Evolutionary conservation across 2,113 vertebrate species (phyloP).

Genomic region (Shinisaurus crocodilurus): DNA sequence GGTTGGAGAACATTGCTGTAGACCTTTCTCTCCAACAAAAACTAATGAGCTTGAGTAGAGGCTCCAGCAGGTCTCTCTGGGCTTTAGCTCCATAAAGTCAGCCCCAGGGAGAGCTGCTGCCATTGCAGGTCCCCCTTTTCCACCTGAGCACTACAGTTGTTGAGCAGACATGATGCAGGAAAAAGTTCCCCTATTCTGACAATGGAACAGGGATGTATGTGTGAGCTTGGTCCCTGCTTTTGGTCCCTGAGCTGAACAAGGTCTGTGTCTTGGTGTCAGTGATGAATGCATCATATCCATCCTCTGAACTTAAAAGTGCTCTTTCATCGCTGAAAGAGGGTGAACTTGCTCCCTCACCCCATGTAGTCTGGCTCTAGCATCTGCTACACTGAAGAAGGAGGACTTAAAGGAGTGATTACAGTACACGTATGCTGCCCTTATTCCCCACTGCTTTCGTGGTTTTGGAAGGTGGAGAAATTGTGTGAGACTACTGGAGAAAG

Average conservation of each 20-base stretch:
- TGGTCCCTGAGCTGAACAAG: not conserved
- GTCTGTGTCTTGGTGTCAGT: not conserved
- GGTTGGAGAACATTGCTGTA: too few species aligned
- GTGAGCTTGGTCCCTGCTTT: not conserved
- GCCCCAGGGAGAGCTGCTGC: not conserved
- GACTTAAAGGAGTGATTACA: not conserved
- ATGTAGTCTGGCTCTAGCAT: not conserved
- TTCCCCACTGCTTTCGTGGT: not conserved
- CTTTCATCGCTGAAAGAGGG: not conserved
- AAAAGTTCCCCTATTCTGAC: not conserved
- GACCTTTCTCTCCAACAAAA: not conserved
- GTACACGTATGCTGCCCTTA: not conserved
- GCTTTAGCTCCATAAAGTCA: not conserved
- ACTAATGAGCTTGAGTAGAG: too few species aligned
- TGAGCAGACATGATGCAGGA: not conserved
- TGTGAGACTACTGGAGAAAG: not conserved
- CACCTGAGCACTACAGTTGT: too few species aligned
- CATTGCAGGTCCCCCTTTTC: too few species aligned
- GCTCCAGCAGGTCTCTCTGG: not conserved
- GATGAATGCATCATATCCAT: not conserved
- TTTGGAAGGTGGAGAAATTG: not conserved
- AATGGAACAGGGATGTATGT: not conserved
- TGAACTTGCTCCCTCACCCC: not conserved
- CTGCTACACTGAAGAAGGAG: not conserved
- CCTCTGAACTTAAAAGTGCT: not conserved